Percentiles rank a stretch among this genome's conserved stretches.
These are phyloP conservation scores for Tyria jacobaeae DNA, from an alignment of 2,888 invertebrate species.

Conservation along the genomic window DNA sequence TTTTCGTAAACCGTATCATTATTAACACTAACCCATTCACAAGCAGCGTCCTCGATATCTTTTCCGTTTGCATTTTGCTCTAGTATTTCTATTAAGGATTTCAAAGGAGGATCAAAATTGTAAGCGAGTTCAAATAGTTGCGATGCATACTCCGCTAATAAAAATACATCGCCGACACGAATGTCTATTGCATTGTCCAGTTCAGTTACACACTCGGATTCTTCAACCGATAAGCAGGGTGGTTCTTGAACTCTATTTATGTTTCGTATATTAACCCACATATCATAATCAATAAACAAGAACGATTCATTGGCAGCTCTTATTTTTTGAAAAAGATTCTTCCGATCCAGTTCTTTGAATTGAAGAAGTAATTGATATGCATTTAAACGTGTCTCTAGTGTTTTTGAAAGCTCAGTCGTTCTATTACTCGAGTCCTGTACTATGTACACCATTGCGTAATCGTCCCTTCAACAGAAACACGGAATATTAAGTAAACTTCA, in stretches of 20 bases:
- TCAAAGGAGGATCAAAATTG: not conserved
- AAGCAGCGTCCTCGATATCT: constrained; percentile 13
- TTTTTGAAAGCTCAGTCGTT: not conserved
- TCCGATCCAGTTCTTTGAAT: constrained; percentile 1
- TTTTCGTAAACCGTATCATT: not conserved
- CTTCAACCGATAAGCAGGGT: constrained; percentile 7
- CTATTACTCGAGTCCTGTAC: constrained; percentile 1
- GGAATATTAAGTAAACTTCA: not conserved
- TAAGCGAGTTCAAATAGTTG: constrained; percentile 8
- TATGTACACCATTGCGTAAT: not conserved
- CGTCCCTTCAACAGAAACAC: not conserved
- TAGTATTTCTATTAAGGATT: constrained; percentile 16
- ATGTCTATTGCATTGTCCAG: constrained; percentile 30
- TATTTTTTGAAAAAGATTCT: constrained; percentile 10
- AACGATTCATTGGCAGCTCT: constrained; percentile 24
- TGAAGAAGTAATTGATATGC: not conserved
- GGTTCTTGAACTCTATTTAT: constrained; percentile 29
- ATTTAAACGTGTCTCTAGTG: constrained; percentile 1
- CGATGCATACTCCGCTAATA: not conserved
- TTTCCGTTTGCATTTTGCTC: not conserved
- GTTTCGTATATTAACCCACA: constrained; percentile 24
- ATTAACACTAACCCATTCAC: constrained; percentile 10
- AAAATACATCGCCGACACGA: constrained; percentile 27
- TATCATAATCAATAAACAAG: constrained; percentile 41
- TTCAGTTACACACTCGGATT: constrained; percentile 18